Conservation (phyloP, 2,888 invertebrate genomes). For the Brachyptera putata region DNA sequence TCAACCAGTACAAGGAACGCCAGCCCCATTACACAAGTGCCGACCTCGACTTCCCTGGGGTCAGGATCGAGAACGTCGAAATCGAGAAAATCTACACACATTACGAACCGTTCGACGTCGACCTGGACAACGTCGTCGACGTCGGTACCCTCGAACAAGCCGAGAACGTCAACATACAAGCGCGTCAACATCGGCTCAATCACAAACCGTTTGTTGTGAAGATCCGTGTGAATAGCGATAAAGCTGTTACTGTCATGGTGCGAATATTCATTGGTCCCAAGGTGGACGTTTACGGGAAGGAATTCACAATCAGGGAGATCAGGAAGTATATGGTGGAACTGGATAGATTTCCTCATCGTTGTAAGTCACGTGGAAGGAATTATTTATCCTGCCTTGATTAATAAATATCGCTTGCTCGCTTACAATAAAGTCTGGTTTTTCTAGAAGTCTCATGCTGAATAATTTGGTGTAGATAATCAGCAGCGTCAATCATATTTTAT, state of each 20-base stretch:
- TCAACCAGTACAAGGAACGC: no score
- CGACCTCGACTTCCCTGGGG: conserved; percentile 57
- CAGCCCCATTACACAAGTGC: no score
- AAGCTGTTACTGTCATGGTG: conserved; percentile 57
- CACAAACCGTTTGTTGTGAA: conserved; percentile 60
- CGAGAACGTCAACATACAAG: conserved; percentile 39
- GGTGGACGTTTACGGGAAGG: conserved; percentile 53
- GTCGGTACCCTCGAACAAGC: conserved; percentile 46
- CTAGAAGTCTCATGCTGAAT: no score
- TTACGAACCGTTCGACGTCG: conserved; percentile 61
- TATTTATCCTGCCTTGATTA: no score
- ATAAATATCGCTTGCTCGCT: no score
- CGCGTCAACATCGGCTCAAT: conserved; percentile 59
- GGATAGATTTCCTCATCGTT: conserved; percentile 57
- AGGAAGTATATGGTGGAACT: conserved; percentile 61
- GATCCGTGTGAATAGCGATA: conserved; percentile 54
- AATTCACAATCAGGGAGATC: conserved; percentile 54
- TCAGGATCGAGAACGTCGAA: conserved; percentile 51
- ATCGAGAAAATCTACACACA: conserved; percentile 57
- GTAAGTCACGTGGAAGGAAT: conserved; percentile 37
- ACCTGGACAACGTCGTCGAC: conserved; percentile 55
- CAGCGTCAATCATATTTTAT: no score
- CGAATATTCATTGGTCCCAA: conserved; percentile 70
- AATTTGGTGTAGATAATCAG: no score
- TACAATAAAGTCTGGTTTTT: no score